Evolutionary conservation across 2,797 vertebrate genomes (phyloP), one percentile per base, ranked within the genome.

Genomic region (Cyprinodon diabolis): DNA sequence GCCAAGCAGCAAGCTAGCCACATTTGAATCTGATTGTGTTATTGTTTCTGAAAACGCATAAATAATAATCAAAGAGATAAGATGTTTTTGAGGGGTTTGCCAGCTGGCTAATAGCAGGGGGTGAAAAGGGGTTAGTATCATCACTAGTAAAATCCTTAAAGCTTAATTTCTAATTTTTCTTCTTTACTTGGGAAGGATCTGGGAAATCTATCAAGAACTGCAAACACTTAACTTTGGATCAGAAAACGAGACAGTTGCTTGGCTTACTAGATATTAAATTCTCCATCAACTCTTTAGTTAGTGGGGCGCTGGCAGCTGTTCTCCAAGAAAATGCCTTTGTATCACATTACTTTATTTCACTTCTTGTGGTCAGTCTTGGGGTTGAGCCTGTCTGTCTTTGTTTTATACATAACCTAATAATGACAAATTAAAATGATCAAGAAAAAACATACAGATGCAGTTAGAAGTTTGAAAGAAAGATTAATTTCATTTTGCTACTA

Each of bases 231-330:
- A 86, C 71, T 83, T 65, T 12, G 49, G 23, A 69, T 72, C 54
- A 60, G 68, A 90, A 88, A 70, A 80, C 23, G 71, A 79, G 77
- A 84, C 58, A 74, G 76, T 71, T 72, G 84, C 72, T 88, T 83
- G 73, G 81, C 84, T 90, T 87, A 77, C 80, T 84, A 80, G 74
- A 88, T 84, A 89, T 86, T 90, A 88, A 92, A 92, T 90, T 90
- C 90, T 91, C 90, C 86, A 87, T 90, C 81, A 89, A 69, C 87
- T 85, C 70, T 35, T 49, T 75, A 75, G 84, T 92, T 88, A 83
- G 89, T 71, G 87, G 88, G 74, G 78, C 74, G 87, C 80, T 76
- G 52, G 80, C 93, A 94, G 90, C 93, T 94, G 91, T 80, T 92
- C 85, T 78, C 77, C 57, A 69, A 75, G 83, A 83, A 84, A 86